Conservation (phyloP, 2,113 vertebrate species). For the Aix galericulata region DNA sequence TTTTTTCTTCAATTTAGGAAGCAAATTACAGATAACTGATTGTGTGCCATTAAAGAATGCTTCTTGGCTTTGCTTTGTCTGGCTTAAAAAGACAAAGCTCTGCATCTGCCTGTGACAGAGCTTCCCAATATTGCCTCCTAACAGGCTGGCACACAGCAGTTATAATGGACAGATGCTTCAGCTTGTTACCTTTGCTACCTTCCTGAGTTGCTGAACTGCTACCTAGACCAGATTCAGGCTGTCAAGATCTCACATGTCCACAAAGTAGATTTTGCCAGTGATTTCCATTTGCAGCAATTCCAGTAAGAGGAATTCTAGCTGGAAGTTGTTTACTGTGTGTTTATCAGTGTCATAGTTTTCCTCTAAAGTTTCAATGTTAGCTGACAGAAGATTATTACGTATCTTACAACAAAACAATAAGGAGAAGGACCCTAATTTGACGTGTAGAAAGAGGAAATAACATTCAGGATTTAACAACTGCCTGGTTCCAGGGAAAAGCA, state of each 20-base stretch:
- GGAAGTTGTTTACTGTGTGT: neutral
- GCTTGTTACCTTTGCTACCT: neutral
- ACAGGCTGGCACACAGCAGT: neutral
- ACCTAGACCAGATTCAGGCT: neutral
- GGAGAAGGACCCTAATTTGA: neutral
- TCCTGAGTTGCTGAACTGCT: neutral
- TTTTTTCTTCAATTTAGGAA: neutral
- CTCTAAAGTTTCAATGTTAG: neutral
- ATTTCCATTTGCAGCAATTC: neutral
- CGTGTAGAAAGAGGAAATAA: neutral
- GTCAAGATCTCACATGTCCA: neutral
- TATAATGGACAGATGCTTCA: rapidly evolving
- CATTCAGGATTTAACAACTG: neutral
- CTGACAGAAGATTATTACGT: neutral
- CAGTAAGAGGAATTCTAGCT: neutral
- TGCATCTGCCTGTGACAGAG: neutral
- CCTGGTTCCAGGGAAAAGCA: neutral
- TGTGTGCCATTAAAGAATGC: rapidly evolving
- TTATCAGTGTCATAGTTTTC: neutral
- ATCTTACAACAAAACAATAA: neutral
- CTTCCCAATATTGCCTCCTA: neutral
- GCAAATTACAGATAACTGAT: neutral
- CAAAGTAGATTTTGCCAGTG: rapidly evolving
- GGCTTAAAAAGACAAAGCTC: neutral
- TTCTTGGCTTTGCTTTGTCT: neutral